phyloP scores from a whole-genome alignment of 2,888 invertebrate species.

The Oscheius myriophilus region DNA sequence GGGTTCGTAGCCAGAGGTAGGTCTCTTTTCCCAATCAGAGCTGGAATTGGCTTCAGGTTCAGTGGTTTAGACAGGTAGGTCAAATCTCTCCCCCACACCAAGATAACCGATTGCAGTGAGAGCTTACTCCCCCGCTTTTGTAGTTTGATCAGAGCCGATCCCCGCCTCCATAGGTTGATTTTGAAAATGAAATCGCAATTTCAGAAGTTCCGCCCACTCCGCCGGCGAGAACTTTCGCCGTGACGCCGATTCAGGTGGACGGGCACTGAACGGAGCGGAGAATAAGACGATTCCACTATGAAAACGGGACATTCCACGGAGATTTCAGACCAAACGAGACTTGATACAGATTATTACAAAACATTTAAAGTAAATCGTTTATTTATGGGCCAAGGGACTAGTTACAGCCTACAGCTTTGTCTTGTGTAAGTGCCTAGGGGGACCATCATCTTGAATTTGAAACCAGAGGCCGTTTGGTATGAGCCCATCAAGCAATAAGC shows the following conservation, averaged over 20 bases:
- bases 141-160: background rate
- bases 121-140: too few relatives aligned
- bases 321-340: conserved; percentile 20
- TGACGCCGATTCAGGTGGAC: conserved; percentile 20
- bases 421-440: too few relatives aligned
- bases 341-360: conserved; percentile 1
- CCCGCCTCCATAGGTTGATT: background rate
- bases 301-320: conserved; percentile 16
- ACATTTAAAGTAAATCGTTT: background rate
- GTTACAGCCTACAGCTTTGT: too few relatives aligned
- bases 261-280: background rate
- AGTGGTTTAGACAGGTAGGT: background rate
- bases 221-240: conserved; percentile 5
- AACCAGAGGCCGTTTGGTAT: too few relatives aligned
- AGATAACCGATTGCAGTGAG: too few relatives aligned
- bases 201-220: conserved; percentile 4
- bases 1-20: conserved; percentile 2
- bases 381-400: too few relatives aligned
- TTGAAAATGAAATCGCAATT: background rate
- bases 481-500: too few relatives aligned
- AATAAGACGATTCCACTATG: background rate
- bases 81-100: too few relatives aligned
- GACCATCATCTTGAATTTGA: too few relatives aligned
- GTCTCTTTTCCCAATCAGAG: background rate
- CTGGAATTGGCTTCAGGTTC: too few relatives aligned